Evolutionary conservation across 2,797 vertebrate species (phyloP).

Genomic region (Mionectes olivaceus): DNA sequence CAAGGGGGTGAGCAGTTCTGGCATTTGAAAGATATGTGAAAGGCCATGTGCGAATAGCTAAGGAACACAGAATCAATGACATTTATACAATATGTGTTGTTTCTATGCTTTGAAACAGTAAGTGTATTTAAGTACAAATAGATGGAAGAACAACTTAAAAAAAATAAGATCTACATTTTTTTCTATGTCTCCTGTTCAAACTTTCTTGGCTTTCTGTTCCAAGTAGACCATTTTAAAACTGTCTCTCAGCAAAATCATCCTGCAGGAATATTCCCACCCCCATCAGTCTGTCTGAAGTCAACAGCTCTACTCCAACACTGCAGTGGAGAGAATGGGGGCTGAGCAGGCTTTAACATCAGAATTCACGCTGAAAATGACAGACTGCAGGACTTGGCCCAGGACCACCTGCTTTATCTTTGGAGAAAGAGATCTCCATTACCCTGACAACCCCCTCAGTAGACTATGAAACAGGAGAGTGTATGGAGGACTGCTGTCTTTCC

Average conservation of each 20-base stretch:
- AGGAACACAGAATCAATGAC: conserved; percentile 63
- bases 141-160: not conserved
- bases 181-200: not conserved
- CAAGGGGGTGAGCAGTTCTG: conserved; percentile 58
- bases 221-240: not conserved
- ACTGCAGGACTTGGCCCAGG: not conserved
- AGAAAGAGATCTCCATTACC: not conserved
- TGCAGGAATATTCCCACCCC: not conserved
- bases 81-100: conserved; percentile 38
- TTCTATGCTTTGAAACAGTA: conserved; percentile 21
- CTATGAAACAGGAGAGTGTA: not conserved
- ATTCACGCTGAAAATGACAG: not conserved
- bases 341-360: not conserved
- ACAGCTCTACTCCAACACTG: not conserved
- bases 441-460: not conserved
- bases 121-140: not conserved
- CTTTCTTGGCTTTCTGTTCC: not conserved
- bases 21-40: conserved; percentile 67
- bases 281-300: not conserved
- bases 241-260: not conserved
- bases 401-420: not conserved
- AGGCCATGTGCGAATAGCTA: conserved; percentile 36
- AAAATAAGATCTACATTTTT: not conserved
- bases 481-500: not conserved
- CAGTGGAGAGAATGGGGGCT: not conserved